Evolutionary conservation across 2,797 vertebrate species (phyloP).

Genomic region (Glossophaga mutica): DNA sequence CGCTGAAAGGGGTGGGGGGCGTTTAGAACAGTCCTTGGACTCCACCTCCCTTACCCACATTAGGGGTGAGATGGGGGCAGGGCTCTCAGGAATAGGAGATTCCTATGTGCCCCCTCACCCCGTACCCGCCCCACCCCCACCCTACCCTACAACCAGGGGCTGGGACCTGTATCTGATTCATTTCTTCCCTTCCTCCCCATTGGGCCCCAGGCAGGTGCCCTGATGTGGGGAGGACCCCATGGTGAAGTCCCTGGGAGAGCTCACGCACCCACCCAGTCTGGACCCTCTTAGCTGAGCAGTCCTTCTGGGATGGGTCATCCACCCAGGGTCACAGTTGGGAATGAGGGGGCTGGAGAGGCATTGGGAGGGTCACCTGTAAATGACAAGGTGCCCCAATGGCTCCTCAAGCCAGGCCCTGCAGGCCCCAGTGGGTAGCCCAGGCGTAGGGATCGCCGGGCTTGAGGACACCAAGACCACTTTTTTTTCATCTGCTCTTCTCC

Average conservation of each 20-base stretch:
- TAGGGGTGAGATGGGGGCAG: neutral
- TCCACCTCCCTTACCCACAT: accelerated
- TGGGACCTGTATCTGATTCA: neutral
- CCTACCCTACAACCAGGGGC: neutral
- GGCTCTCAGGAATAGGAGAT: neutral
- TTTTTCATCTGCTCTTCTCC: neutral
- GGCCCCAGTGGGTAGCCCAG: neutral
- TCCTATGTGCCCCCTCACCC: no score
- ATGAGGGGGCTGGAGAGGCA: neutral
- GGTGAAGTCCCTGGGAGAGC: neutral
- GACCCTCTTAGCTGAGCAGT: neutral
- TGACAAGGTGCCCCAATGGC: neutral
- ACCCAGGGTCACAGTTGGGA: neutral
- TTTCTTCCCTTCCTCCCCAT: neutral
- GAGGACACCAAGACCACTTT: neutral
- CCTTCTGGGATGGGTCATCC: neutral
- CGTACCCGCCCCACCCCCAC: neutral
- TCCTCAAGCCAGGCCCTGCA: neutral
- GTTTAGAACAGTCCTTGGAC: neutral
- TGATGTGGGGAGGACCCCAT: neutral
- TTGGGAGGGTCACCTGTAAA: neutral
- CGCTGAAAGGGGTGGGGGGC: accelerated
- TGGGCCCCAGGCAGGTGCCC: neutral
- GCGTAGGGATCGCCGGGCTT: neutral
- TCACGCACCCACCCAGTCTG: neutral